Conservation (phyloP, 2,113 vertebrate species). For the Cromileptes altivelis region DNA sequence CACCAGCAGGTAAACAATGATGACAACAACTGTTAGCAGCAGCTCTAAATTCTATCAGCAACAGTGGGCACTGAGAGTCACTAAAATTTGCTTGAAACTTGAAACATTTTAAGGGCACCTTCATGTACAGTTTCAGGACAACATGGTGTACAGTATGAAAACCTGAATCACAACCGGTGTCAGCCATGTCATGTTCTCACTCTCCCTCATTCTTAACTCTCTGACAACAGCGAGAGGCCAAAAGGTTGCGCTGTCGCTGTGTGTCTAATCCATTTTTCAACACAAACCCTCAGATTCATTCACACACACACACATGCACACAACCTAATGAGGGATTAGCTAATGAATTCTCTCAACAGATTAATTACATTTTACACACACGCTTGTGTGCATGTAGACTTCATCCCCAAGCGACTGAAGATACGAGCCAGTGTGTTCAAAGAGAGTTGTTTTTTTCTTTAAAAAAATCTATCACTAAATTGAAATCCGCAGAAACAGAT, state of each 20-base stretch:
- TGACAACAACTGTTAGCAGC: neutral
- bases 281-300: neutral
- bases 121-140: neutral
- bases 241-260: conserved; percentile 13
- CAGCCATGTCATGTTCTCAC: conserved; percentile 27
- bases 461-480: conserved; percentile 66
- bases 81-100: neutral
- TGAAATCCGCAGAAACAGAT: conserved; percentile 73
- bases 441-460: conserved; percentile 55
- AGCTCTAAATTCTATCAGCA: neutral
- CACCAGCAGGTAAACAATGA: neutral
- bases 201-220: neutral
- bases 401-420: conserved; percentile 65
- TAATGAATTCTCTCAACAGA: conserved; percentile 80
- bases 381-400: conserved; percentile 51
- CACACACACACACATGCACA: conserved; percentile 23
- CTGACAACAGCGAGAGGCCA: conserved; percentile 7
- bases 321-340: conserved; percentile 77
- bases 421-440: conserved; percentile 73
- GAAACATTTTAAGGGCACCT: neutral
- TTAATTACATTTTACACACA: conserved; percentile 74
- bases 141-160: neutral
- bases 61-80: neutral
- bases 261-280: conserved; percentile 44
- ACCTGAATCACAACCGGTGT: conserved; percentile 20